These are phyloP conservation scores for Lysandra coridon DNA, from an alignment of 2,888 invertebrate genomes.

Conservation along the genomic window DNA sequence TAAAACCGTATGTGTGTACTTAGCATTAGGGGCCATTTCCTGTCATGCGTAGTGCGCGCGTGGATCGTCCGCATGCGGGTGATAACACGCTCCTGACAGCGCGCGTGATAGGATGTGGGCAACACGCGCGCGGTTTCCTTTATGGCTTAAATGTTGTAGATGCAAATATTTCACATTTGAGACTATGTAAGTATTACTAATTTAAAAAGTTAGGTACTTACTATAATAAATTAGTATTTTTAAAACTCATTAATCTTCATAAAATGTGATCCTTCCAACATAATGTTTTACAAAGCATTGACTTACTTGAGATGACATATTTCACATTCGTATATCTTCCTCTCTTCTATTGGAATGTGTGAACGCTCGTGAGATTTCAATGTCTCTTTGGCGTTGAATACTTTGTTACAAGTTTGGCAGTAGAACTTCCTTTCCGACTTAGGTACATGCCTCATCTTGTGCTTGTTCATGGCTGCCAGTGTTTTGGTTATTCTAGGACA, in stretches of 20 bases:
- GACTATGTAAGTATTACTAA: no score
- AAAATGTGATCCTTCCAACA: no score
- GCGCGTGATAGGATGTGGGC: no score
- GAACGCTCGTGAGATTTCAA: slow-evolving; percentile 75
- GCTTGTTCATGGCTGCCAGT: slow-evolving; percentile 68
- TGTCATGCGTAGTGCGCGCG: no score
- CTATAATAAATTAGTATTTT: no score
- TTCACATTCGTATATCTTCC: slow-evolving; percentile 75
- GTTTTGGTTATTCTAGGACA: slow-evolving; percentile 76
- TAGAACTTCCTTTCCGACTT: slow-evolving; percentile 72
- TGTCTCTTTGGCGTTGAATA: slow-evolving; percentile 71
- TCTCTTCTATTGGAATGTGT: slow-evolving; percentile 77
- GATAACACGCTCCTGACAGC: no score
- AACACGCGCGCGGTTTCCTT: no score
- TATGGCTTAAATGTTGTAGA: no score
- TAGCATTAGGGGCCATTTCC: background rate
- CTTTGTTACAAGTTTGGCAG: slow-evolving; percentile 72
- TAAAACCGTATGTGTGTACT: background rate
- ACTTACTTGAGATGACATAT: slow-evolving; percentile 77
- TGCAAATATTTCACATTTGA: no score
- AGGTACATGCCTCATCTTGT: slow-evolving; percentile 77
- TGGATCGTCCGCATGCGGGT: no score
- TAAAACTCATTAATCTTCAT: no score
- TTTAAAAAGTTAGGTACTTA: no score
- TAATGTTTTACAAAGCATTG: background rate